Conservation (phyloP, 2,888 invertebrate species). For the Drosophila prolongata region DNA sequence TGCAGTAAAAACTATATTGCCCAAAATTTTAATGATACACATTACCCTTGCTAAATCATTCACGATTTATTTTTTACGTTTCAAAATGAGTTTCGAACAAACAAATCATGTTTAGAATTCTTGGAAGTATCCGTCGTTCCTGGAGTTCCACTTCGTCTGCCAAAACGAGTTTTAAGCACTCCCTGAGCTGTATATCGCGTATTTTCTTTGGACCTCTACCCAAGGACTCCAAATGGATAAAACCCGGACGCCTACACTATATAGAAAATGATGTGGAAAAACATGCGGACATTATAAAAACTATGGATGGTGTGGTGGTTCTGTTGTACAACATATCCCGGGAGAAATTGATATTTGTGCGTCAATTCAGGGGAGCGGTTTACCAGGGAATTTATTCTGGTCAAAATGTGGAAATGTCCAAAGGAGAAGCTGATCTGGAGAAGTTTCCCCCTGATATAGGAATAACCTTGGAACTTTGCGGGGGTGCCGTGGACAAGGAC, state of each 20-base stretch:
- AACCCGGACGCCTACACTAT: slow-evolving; percentile 90
- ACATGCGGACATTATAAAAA: slow-evolving; percentile 92
- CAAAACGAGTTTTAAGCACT: background rate
- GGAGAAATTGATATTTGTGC: slow-evolving; percentile 92
- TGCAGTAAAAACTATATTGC: too few relatives aligned
- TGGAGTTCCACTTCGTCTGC: background rate
- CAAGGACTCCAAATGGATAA: slow-evolving; percentile 89
- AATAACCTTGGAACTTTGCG: slow-evolving; percentile 95
- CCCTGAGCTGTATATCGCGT: slow-evolving; percentile 68
- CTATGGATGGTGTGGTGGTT: slow-evolving; percentile 93
- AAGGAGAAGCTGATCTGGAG: slow-evolving; percentile 86
- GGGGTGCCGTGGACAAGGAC: slow-evolving; percentile 95
- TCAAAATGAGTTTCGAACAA: background rate
- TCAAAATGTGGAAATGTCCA: slow-evolving; percentile 63
- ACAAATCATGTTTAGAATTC: slow-evolving; percentile 27
- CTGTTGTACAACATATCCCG: slow-evolving; percentile 91
- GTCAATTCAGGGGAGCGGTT: slow-evolving; percentile 94
- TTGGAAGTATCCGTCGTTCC: slow-evolving; percentile 4
- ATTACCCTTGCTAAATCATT: background rate
- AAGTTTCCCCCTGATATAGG: slow-evolving; percentile 90
- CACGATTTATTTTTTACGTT: background rate
- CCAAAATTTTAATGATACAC: too few relatives aligned
- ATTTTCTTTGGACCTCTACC: slow-evolving; percentile 85
- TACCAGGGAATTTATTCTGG: slow-evolving; percentile 89
- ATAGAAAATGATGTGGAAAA: slow-evolving; percentile 90